These are phyloP conservation scores for Sylvia atricapilla DNA, from an alignment of 2,113 vertebrate species.

Conservation along the genomic window DNA sequence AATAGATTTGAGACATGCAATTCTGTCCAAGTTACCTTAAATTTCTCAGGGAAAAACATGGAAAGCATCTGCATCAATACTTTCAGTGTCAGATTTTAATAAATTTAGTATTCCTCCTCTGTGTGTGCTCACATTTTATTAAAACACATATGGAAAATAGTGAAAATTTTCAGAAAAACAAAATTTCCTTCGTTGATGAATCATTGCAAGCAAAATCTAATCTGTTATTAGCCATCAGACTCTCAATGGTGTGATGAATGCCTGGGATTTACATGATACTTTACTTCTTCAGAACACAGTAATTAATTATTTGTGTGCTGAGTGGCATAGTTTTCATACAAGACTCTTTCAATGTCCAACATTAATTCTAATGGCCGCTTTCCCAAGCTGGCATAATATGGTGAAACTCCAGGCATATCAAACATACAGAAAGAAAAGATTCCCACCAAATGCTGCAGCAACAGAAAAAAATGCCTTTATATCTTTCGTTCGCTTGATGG, in stretches of 20 bases:
- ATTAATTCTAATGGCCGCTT: not conserved
- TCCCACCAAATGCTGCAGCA: not conserved
- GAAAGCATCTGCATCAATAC: not conserved
- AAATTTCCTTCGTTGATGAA: not conserved
- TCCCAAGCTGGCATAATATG: not conserved
- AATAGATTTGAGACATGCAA: not conserved
- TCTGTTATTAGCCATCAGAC: not conserved
- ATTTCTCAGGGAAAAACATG: not conserved
- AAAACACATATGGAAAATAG: not conserved
- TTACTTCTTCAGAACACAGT: not conserved
- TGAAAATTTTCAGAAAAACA: not conserved
- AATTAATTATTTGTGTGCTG: conserved; percentile 8
- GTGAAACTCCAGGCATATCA: not conserved
- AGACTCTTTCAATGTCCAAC: not conserved
- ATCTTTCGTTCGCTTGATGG: not conserved
- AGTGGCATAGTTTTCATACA: not conserved
- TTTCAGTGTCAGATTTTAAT: not conserved
- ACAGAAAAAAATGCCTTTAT: not conserved
- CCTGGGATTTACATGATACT: not conserved
- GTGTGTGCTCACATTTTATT: not conserved
- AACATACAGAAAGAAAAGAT: not conserved
- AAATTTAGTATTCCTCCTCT: not conserved
- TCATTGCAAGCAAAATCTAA: conserved; percentile 19
- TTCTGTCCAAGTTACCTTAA: not conserved
- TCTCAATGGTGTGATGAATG: not conserved